Base-by-base conservation (phyloP, 2,797 vertebrate species). In the Knipowitschia caucasica region DNA sequence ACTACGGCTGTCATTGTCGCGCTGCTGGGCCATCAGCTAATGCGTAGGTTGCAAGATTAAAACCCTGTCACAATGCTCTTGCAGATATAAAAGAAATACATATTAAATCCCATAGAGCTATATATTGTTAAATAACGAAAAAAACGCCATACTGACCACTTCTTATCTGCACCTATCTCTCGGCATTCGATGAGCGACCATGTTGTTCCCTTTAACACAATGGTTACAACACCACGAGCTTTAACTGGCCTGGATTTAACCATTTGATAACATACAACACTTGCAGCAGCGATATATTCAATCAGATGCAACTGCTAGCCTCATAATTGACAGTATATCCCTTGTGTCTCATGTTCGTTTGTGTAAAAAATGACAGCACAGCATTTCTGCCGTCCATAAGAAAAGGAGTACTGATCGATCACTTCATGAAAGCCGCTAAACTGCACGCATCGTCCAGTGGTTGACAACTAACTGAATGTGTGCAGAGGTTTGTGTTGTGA, bases 91-190 rank as follows among this genome's bases (percentile, higher is more conserved):
- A 2, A 24, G 44, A 4, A 7, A 18, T 17, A 40, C 10, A 11
- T 21, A 12, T 21, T 14, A 31, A 20, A n/a, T 15, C 4, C 4
- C 20, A 3, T 33, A 30, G 17, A 27, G 3, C 56, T 30, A 47
- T 20, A 18, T 0, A 2, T 14, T 7, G 7, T 33, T 27, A 31
- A 26, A 31, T 14, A 36, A 30, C 40, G 42, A 9, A 21, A 15
- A 30, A 20, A 14, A 18, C 25, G 56, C 67, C 58, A 64, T 5
- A 49, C 61, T 58, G 72, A 62, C 49, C 38, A 44, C 49, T 50
- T 59, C 52, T 58, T 56, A 61, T 20, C 20, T 20, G 4, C 55
- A 50, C 17, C 42, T 27, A 25, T 10, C 21, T 53, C 27, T 15
- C 15, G 3, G 58, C 27, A 11, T 20, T 17, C n/a, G 18, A 45